These are phyloP conservation scores for Priocnemis perturbator DNA, from an alignment of 2,888 invertebrate genomes.

Conservation along the genomic window DNA sequence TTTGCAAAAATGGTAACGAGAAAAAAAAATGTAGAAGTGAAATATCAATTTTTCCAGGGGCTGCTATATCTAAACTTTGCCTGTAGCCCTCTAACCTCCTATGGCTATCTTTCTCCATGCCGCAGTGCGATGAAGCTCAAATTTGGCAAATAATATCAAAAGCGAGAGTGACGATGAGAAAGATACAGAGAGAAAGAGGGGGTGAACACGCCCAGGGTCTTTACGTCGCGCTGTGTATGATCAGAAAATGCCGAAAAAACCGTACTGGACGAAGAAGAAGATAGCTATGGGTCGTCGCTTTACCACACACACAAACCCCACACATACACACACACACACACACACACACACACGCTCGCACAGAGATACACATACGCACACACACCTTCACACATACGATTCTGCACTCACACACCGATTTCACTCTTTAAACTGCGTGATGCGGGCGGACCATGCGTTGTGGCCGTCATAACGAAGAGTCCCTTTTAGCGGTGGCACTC, in stretches of 20 bases:
- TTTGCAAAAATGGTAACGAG: neutral
- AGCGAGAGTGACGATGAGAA: conserved; percentile 24
- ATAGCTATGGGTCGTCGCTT: conserved; percentile 60
- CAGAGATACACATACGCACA: neutral
- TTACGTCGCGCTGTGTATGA: conserved; percentile 38
- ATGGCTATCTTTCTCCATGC: conserved; percentile 59
- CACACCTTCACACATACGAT: conserved; percentile 15
- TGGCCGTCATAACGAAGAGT: conserved; percentile 25
- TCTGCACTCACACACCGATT: conserved; percentile 7
- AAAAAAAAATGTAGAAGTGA: conserved; percentile 45
- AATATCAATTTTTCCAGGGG: conserved; percentile 57
- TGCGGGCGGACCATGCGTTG: conserved; percentile 19
- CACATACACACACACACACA: conserved; percentile 28
- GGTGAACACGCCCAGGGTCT: conserved; percentile 29
- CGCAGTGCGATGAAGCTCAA: conserved; percentile 43
- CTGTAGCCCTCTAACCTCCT: conserved; percentile 61
- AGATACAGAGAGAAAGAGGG: conserved; percentile 4
- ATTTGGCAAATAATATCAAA: conserved; percentile 44
- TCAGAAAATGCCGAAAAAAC: conserved; percentile 25
- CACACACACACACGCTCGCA: conserved; percentile 10
- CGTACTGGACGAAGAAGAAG: conserved; percentile 52
- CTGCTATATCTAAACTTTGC: conserved; percentile 61
- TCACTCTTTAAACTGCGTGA: conserved; percentile 11
- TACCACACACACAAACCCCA: conserved; percentile 42
- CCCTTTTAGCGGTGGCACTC: conserved; percentile 1